Conservation (phyloP, 2,113 vertebrate species). For the Steatornis caripensis region DNA sequence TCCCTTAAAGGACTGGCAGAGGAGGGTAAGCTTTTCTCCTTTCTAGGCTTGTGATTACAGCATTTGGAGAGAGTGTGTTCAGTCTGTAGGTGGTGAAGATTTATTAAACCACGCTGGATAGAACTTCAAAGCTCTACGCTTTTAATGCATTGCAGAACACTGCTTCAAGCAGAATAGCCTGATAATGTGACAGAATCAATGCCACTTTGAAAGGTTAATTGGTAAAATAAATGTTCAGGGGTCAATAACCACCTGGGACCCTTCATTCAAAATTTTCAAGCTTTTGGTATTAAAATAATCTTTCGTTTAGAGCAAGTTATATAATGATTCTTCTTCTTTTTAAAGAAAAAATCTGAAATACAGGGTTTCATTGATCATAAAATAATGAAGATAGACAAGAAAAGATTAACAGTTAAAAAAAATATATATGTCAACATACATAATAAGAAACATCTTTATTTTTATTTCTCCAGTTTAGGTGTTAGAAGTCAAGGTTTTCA, state of each 20-base stretch:
- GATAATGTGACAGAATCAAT: background rate
- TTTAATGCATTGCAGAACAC: background rate
- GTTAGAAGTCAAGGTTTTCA: background rate
- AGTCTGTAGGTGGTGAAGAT: background rate
- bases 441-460: background rate
- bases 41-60: background rate
- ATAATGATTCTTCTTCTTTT: background rate
- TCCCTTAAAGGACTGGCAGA: rapidly evolving
- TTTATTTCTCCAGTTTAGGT: background rate
- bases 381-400: background rate
- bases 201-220: background rate
- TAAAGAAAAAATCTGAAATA: background rate
- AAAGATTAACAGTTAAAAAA: background rate
- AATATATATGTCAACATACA: background rate
- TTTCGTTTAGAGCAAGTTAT: background rate
- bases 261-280: background rate
- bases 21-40: background rate
- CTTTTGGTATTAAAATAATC: background rate
- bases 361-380: background rate
- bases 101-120: background rate
- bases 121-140: background rate
- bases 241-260: background rate
- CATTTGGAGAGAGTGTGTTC: background rate
- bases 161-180: background rate
- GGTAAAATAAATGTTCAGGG: background rate